phyloP scores from a whole-genome alignment of 2,113 vertebrate genomes.

The Herpetotheres cachinnans region DNA sequence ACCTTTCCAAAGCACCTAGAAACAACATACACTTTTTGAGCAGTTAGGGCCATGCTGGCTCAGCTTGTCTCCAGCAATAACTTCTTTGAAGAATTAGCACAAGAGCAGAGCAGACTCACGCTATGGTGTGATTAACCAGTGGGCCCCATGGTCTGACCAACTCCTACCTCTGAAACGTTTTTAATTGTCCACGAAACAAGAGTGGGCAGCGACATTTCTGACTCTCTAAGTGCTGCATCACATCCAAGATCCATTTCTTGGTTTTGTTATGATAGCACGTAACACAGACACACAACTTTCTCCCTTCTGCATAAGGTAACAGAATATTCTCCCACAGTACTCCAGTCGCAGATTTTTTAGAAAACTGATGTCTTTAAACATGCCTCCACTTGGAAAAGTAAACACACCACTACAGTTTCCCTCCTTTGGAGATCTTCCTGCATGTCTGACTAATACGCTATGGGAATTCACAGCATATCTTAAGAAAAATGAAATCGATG shows the following conservation, averaged over 20 bases:
- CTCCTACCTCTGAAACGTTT: not conserved
- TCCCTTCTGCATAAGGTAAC: not conserved
- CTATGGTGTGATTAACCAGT: not conserved
- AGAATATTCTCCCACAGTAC: not conserved
- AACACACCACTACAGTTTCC: not conserved
- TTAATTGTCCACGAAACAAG: not conserved
- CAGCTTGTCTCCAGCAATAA: not conserved
- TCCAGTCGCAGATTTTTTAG: not conserved
- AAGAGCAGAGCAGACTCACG: not conserved
- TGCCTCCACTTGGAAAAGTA: not conserved
- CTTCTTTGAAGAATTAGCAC: not conserved
- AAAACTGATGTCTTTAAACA: not conserved
- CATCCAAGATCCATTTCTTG: not conserved
- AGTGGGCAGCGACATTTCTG: not conserved
- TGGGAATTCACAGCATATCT: not conserved
- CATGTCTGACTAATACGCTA: not conserved
- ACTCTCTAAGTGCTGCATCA: not conserved
- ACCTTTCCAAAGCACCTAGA: not conserved
- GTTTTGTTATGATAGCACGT: not conserved
- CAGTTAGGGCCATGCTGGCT: not conserved
- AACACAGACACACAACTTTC: not conserved
- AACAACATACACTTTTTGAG: not conserved
- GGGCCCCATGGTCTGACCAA: rapidly evolving
- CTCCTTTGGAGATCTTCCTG: not conserved
- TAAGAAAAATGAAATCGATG: not conserved